Percentiles rank a stretch among this genome's conserved stretches.
phyloP scores from a whole-genome alignment of 2,797 vertebrate species.

The Sebastes goodei region DNA sequence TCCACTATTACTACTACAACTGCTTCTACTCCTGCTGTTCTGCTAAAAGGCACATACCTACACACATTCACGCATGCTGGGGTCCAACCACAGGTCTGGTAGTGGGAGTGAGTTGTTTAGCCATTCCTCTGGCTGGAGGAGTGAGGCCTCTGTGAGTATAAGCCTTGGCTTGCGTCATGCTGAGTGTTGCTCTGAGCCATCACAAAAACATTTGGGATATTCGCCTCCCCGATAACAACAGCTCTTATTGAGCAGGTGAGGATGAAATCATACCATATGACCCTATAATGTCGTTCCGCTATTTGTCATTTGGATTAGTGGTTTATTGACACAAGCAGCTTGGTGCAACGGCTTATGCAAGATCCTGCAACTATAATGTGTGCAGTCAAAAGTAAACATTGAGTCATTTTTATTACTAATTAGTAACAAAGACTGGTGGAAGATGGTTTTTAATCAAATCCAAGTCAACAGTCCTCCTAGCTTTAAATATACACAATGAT shows the following conservation, averaged over 20 bases:
- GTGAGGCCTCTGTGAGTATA: constrained; percentile 59
- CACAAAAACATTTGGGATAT: constrained; percentile 67
- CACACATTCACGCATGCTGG: constrained; percentile 5
- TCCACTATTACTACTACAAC: neutral
- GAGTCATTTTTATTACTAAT: constrained; percentile 11
- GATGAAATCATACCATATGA: constrained; percentile 53
- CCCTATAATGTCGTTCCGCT: constrained; percentile 25
- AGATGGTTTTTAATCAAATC: constrained; percentile 1
- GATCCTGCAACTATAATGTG: neutral
- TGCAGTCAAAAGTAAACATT: constrained; percentile 11
- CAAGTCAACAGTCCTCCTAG: neutral
- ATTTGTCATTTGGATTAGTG: constrained; percentile 9
- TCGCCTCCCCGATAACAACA: constrained; percentile 44
- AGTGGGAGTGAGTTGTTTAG: constrained; percentile 73
- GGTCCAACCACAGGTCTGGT: constrained; percentile 48
- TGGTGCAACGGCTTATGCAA: neutral
- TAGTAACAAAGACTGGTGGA: neutral
- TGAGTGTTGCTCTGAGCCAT: constrained; percentile 68
- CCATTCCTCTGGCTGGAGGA: constrained; percentile 80
- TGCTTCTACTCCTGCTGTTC: constrained; percentile 16
- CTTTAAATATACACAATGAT: neutral
- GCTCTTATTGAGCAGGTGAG: constrained; percentile 50
- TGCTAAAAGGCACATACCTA: constrained; percentile 1
- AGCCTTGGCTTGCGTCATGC: constrained; percentile 52
- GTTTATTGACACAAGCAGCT: constrained; percentile 16